Percentiles rank a stretch among this genome's conserved stretches.
These are phyloP conservation scores for Hipposideros armiger DNA, from an alignment of 2,113 vertebrate genomes.

Conservation along the genomic window DNA sequence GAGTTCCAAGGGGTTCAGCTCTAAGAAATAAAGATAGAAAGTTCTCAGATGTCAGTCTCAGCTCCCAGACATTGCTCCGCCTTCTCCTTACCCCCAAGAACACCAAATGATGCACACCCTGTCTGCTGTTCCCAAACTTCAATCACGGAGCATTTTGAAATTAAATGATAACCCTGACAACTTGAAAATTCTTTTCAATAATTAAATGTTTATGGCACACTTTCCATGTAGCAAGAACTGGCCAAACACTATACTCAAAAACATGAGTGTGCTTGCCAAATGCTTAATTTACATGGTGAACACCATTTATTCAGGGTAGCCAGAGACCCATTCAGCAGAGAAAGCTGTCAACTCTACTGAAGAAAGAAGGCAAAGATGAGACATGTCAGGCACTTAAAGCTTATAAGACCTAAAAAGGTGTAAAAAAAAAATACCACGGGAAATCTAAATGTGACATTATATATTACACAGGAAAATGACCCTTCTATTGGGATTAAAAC, in stretches of 20 bases:
- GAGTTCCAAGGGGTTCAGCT: not conserved
- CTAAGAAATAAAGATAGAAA: not conserved
- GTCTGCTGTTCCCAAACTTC: not conserved
- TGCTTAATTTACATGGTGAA: not conserved
- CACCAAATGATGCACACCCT: too few relatives aligned
- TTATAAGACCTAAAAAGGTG: not conserved
- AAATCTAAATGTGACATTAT: not conserved
- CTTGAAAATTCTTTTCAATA: slow-evolving; percentile 2
- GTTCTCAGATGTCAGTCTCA: not conserved
- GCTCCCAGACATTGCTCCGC: too few relatives aligned
- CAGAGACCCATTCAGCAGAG: not conserved
- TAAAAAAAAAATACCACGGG: not conserved
- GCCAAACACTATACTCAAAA: not conserved
- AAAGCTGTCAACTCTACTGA: not conserved
- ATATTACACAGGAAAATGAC: not conserved
- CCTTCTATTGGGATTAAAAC: not conserved
- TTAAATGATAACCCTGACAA: not conserved
- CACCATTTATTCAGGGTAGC: not conserved
- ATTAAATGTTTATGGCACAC: not conserved
- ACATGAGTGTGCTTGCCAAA: not conserved
- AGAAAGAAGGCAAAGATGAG: not conserved
- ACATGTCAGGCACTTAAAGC: not conserved
- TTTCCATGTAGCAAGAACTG: not conserved
- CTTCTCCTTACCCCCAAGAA: not conserved
- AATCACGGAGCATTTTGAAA: not conserved